A percentile compares a stretch with the other conserved stretches of the same genome.
Evolutionary conservation across 2,888 invertebrate genomes (phyloP).

Genomic region (Xiphydria camelus): DNA sequence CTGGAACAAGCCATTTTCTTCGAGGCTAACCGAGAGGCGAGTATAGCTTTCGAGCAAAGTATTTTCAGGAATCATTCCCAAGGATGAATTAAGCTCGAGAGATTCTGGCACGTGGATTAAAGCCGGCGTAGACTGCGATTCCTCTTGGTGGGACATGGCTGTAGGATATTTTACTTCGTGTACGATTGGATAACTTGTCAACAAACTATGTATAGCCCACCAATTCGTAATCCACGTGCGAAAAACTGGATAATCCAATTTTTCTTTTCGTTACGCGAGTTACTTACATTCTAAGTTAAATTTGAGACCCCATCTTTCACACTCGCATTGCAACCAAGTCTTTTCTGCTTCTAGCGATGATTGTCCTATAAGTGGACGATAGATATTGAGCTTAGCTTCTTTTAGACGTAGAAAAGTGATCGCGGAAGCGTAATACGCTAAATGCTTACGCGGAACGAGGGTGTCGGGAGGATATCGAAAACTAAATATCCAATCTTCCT

Average conservation of each 20-base stretch:
- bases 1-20: constrained; percentile 79
- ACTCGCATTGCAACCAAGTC: constrained; percentile 88
- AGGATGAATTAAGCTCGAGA: constrained; percentile 64
- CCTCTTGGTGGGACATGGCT: constrained; percentile 83
- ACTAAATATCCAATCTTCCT: constrained; percentile 95
- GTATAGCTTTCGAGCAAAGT: constrained; percentile 85
- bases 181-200: too few species aligned
- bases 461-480: constrained; percentile 83
- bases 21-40: constrained; percentile 83
- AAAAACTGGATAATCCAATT: too few species aligned
- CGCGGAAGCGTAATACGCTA: too few species aligned
- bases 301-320: constrained; percentile 84
- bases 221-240: too few species aligned
- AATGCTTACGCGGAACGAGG: constrained; percentile 60
- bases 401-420: too few species aligned
- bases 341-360: constrained; percentile 85
- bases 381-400: neutral
- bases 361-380: constrained; percentile 75
- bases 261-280: too few species aligned
- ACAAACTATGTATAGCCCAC: too few species aligned
- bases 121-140: constrained; percentile 88
- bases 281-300: constrained; percentile 78
- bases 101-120: constrained; percentile 71
- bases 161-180: constrained; percentile 23
- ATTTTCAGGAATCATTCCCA: constrained; percentile 86